Evolutionary conservation across 2,888 invertebrate species (phyloP).

Genomic region (Cephalotes varians): DNA sequence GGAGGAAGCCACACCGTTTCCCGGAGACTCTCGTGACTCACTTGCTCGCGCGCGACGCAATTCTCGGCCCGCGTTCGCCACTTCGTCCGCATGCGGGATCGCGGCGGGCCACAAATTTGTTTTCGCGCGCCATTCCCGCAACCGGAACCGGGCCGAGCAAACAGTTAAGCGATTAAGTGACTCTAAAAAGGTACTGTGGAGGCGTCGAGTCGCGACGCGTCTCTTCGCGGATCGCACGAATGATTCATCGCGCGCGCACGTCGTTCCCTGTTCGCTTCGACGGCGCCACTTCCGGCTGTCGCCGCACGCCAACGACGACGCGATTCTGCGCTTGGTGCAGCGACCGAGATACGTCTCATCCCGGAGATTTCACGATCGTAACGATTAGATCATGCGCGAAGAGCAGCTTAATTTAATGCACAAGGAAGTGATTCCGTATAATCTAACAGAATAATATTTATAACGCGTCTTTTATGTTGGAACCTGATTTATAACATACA

Average conservation of each 20-base stretch:
- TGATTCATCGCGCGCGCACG: constrained; percentile 35
- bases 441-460: not conserved
- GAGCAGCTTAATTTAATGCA: not conserved
- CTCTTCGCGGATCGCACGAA: constrained; percentile 42
- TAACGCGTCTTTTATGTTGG: not conserved
- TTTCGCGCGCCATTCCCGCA: constrained; percentile 53
- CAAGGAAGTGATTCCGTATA: not conserved
- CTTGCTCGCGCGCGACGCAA: constrained; percentile 2
- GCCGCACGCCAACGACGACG: not conserved
- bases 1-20: constrained; percentile 7
- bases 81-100: constrained; percentile 24
- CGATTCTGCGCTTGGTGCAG: constrained; percentile 12
- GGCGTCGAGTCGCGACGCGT: constrained; percentile 57
- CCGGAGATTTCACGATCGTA: not conserved
- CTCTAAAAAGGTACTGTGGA: constrained; percentile 61
- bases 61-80: constrained; percentile 20
- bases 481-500: not conserved
- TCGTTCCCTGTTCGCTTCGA: constrained; percentile 34
- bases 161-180: constrained; percentile 55
- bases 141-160: constrained; percentile 43
- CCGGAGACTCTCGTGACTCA: constrained; percentile 40
- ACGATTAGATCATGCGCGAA: not conserved
- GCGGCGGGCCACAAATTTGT: constrained; percentile 59
- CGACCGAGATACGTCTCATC: constrained; percentile 19
- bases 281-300: constrained; percentile 48